Evolutionary conservation across 2,888 invertebrate genomes (phyloP).

Genomic region (Agriopis marginaria): DNA sequence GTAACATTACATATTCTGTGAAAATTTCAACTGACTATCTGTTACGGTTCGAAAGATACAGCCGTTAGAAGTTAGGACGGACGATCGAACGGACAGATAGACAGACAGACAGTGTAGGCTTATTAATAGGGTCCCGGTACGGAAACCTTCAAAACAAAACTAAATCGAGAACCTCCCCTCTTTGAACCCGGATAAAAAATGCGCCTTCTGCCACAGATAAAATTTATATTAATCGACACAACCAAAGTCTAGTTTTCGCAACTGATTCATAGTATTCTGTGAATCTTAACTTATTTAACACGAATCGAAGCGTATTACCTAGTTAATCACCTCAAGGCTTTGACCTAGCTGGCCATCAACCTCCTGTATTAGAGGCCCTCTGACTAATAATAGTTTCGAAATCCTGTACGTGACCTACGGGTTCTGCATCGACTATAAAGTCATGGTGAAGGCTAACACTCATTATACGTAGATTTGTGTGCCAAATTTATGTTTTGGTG

Average conservation of each 20-base stretch:
- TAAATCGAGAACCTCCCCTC: too few species aligned
- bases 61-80: too few species aligned
- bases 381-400: conserved; percentile 22
- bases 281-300: neutral
- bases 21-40: too few species aligned
- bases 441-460: conserved; percentile 27
- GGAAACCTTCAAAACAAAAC: too few species aligned
- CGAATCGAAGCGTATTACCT: neutral
- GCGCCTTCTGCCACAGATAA: neutral
- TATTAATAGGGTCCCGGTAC: too few species aligned
- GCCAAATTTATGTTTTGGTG: neutral
- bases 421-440: conserved; percentile 21
- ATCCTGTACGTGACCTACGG: conserved; percentile 17
- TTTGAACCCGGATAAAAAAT: too few species aligned
- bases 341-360: neutral
- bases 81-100: too few species aligned
- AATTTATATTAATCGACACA: neutral
- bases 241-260: neutral
- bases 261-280: neutral
- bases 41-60: too few species aligned
- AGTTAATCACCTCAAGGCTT: neutral
- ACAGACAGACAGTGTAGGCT: too few species aligned
- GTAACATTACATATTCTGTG: too few species aligned
- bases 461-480: neutral
- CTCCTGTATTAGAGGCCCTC: conserved; percentile 8